Percentiles rank a stretch among this genome's conserved stretches.
phyloP scores from a whole-genome alignment of 2,113 vertebrate species.

The Syngnathus typhle region DNA sequence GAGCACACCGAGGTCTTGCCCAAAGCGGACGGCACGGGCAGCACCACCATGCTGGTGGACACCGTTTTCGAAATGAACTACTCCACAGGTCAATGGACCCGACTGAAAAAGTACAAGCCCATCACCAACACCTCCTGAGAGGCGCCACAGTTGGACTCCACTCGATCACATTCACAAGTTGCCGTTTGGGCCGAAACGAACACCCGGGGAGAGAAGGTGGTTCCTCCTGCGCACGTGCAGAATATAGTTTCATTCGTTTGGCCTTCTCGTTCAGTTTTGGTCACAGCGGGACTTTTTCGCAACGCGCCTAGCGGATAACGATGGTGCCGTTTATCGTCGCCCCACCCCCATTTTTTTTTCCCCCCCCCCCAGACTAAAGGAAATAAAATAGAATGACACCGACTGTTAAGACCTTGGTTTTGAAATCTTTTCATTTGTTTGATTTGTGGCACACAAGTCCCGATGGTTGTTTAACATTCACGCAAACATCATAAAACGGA shows the following conservation, averaged over 20 bases:
- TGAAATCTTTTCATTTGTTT: neutral
- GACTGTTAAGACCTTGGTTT: conserved; percentile 5
- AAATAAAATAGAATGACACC: conserved; percentile 56
- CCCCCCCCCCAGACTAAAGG: neutral
- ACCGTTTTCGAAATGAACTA: conserved; percentile 99
- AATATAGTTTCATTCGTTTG: neutral
- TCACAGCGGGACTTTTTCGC: neutral
- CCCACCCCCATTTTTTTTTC: conserved; percentile 30
- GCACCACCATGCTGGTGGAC: conserved; percentile 98
- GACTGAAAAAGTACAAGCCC: conserved; percentile 99
- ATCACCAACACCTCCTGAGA: conserved; percentile 90
- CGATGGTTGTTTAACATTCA: neutral
- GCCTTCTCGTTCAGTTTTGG: neutral
- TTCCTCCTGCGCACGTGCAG: neutral
- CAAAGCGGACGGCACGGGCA: conserved; percentile 94
- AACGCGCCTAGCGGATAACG: neutral
- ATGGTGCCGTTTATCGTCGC: conserved; percentile 24
- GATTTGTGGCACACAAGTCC: neutral
- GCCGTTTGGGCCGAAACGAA: conserved; percentile 51
- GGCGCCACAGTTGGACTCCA: neutral
- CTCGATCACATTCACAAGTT: conserved; percentile 19
- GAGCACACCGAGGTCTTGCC: conserved; percentile 93
- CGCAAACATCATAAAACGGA: neutral
- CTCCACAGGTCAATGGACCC: conserved; percentile 96
- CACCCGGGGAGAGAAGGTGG: neutral